Evolutionary conservation across 2,797 vertebrate species (phyloP), one percentile per base, ranked within the genome.

Genomic region (Microctenopoma steveboyesi): DNA sequence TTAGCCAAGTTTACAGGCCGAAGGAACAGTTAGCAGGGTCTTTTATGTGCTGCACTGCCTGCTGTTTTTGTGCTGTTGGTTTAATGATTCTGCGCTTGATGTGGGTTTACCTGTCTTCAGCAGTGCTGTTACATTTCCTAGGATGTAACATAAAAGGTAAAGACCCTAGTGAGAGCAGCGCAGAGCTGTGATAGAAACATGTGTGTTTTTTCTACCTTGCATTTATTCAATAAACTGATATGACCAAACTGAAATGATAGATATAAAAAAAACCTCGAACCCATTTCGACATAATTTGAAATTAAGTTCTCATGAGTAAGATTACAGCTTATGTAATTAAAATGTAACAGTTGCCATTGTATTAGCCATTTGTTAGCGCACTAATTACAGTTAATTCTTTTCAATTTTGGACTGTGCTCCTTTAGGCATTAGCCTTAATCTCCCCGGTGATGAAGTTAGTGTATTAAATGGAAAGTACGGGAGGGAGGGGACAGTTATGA

Each of bases 371-470:
- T 88, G 88, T 91, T 91, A 91, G 79, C 65, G 75, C 79, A 79
- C 90, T 95, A 94, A 94, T 94, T 94, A 88, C 83, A 84, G 83
- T 91, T 93, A 93, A 93, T 93, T 93, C 82, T 90, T 92, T 92
- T 92, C 89, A 89, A 86, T 92, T 94, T 91, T 90, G 82, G 87
- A 78, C 86, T 78, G 83, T 78, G 83, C 87, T 93, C 85, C 90
- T 92, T 90, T 89, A 89, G 87, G 92, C 90, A 92, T 93, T 91
- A 92, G 89, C 76, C 87, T 87, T 93, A 93, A 94, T 94, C 92
- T 92, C 88, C 88, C 85, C 81, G 79, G 91, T 93, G 89, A 90
- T 90, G 86, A 92, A 91, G 88, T 89, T 87, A 74, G 77, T 87
- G 82, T 80, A 86, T 88, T 89, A 90, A 88, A 86, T 86, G 77